Base-by-base conservation (phyloP, 2,888 invertebrate genomes). In the Harpalus rubripes region DNA sequence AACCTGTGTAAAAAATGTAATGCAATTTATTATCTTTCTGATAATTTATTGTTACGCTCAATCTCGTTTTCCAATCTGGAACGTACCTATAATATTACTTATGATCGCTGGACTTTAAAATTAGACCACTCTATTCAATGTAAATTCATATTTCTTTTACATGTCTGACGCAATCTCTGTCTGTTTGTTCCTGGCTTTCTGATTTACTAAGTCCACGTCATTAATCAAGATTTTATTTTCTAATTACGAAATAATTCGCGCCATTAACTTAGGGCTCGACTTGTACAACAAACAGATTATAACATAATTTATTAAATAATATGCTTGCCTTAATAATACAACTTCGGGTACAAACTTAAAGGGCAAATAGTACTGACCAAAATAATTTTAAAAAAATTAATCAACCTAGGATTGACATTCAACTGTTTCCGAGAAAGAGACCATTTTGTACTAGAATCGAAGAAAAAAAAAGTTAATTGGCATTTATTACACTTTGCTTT, bases 91-190 rank as follows among this genome's bases (percentile, higher is more conserved):
- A 22, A 22, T 22, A 22, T 22, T 1, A 22, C 22, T 22, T 22
- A 44, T 18, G 72, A 72, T 41, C 72, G 15, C 15, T 76, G 56
- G 76, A 76, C 76, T 76, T 56, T 76, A 76, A 15, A 68, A 26
- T 68, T 74, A 76, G 56, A 22, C 18, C 22, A 76, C n/a, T 18
- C 56, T 52, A 76, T 76, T 56, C 52, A 76, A 76, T 76, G 44
- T 56, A 52, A 76, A 76, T 76, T 72, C 10, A 7, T 8, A 72
- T 26, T 63, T 63, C 63, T 26, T 68, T 68, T 15, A 15, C 15
- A 12, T 26, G 10, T 4, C n/a, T 68, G 68, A 68, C 68, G 68
- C 15, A 68, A 68, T 32, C 26, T 63, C 6, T 32, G 12, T 26
- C 26, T 63, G 63, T 63, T 63, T 63, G 26, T 5, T 12, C 12